Evolutionary conservation across 2,113 vertebrate genomes (phyloP).

Genomic region (Hemichromis elongatus): DNA sequence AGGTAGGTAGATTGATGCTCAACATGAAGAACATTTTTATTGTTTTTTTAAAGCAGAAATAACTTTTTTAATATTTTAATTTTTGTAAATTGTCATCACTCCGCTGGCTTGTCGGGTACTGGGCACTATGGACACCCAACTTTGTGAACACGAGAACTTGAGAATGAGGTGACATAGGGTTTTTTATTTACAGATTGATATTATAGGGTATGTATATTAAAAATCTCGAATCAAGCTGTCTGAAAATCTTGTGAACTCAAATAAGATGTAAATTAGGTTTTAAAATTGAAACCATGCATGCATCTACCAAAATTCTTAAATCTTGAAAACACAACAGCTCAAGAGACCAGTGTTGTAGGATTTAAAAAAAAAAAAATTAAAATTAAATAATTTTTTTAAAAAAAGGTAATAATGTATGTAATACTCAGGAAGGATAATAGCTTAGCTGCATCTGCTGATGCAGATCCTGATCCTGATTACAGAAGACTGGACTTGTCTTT

Average conservation of each 20-base stretch:
- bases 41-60: background rate
- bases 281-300: background rate
- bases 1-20: slow-evolving; percentile 71
- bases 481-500: background rate
- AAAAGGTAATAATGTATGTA: too few relatives aligned
- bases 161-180: rapidly evolving
- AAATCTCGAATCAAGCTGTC: background rate
- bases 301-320: rapidly evolving
- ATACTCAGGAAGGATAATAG: background rate
- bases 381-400: too few relatives aligned
- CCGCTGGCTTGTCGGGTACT: rapidly evolving
- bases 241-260: background rate
- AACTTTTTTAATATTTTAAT: background rate
- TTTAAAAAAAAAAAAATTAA: rapidly evolving
- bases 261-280: background rate
- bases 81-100: background rate
- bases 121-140: background rate
- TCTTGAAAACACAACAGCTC: background rate
- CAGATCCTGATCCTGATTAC: too few relatives aligned
- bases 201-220: background rate
- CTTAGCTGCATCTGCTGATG: background rate
- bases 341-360: background rate
- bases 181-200: background rate
- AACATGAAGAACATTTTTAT: background rate
- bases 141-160: background rate